phyloP scores from a whole-genome alignment of 2,888 invertebrate genomes.

The Thecophora atra region DNA sequence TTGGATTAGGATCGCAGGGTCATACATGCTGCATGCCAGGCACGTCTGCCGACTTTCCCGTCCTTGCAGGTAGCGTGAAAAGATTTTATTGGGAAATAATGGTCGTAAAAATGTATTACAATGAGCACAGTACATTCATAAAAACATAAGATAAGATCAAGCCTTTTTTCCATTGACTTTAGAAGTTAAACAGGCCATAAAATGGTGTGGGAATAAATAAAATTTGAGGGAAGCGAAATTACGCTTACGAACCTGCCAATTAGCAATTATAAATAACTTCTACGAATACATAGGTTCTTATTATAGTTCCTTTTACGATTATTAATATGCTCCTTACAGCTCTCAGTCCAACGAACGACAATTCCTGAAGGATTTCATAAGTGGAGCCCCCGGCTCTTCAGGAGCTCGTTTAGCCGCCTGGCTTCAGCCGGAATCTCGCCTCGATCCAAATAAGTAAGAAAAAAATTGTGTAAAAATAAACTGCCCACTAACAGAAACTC shows the following conservation, averaged over 20 bases:
- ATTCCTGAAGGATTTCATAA: slow-evolving; percentile 92
- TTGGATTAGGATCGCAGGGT: not conserved
- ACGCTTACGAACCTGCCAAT: too few relatives aligned
- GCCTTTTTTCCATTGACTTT: too few relatives aligned
- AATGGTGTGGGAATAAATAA: too few relatives aligned
- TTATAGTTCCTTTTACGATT: not conserved
- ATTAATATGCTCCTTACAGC: slow-evolving; percentile 66
- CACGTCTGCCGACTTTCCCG: slow-evolving; percentile 23
- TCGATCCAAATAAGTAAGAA: slow-evolving; percentile 75
- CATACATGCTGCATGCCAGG: not conserved
- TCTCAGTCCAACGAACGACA: slow-evolving; percentile 90
- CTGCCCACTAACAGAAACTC: slow-evolving; percentile 51
- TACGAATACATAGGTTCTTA: not conserved
- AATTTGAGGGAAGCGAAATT: too few relatives aligned
- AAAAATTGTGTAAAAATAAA: not conserved
- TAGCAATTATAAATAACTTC: too few relatives aligned
- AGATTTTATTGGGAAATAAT: not conserved
- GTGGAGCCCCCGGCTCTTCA: slow-evolving; percentile 82
- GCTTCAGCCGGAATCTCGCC: slow-evolving; percentile 91
- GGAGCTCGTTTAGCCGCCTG: slow-evolving; percentile 94
- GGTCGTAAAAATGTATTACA: slow-evolving; percentile 1
- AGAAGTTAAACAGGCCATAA: too few relatives aligned
- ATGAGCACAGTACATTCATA: too few relatives aligned
- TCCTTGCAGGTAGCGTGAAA: slow-evolving; percentile 3
- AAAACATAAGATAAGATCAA: too few relatives aligned